phyloP scores from a whole-genome alignment of 2,888 invertebrate genomes.

The Andrena bucephala region DNA sequence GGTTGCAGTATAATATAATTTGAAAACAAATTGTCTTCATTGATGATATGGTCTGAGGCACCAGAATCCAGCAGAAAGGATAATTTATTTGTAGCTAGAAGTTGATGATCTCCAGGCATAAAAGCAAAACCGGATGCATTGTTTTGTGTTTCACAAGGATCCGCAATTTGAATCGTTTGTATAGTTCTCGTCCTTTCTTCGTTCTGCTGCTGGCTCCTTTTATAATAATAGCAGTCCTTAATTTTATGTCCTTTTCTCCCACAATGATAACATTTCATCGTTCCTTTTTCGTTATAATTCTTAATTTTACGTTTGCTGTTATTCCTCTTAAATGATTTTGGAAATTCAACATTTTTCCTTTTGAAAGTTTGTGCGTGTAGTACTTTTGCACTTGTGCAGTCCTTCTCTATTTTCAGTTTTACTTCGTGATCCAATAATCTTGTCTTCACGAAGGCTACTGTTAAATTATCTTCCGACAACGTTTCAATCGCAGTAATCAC shows the following conservation, averaged over 20 bases:
- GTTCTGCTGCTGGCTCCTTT: background rate
- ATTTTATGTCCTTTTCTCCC: background rate
- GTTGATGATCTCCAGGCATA: background rate
- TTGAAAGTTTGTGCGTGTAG: no score
- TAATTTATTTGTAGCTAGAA: background rate
- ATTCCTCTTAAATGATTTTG: background rate
- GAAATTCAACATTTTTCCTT: background rate
- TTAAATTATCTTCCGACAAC: background rate
- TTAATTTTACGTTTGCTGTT: background rate
- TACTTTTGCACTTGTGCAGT: background rate
- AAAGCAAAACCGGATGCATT: background rate
- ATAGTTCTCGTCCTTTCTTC: background rate
- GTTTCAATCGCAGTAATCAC: conserved; percentile 2
- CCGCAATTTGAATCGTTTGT: background rate
- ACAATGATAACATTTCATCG: conserved; percentile 13
- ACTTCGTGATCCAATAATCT: conserved; percentile 1
- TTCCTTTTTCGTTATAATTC: background rate
- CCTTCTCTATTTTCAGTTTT: background rate
- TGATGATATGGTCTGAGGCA: background rate
- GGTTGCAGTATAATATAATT: background rate
- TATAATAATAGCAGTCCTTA: conserved; percentile 15
- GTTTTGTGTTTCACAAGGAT: background rate
- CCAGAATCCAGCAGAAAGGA: background rate
- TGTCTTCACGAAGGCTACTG: background rate
- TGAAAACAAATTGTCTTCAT: background rate